Base-by-base conservation (phyloP, 1,140 invertebrate species). In the Bombus consobrinus region DNA sequence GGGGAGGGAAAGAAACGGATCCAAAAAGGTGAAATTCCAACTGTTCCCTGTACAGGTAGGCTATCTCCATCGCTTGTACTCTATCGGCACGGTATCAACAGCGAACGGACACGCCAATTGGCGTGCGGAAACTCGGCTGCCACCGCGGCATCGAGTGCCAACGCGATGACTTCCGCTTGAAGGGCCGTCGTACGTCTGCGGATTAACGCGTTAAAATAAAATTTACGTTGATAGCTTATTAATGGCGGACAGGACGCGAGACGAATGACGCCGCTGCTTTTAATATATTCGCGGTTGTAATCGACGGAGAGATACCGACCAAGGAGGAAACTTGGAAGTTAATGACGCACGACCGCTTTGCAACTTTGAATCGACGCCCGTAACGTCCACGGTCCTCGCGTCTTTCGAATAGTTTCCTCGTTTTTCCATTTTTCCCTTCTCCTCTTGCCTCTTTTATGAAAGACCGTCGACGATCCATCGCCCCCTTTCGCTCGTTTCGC, bases 171-270 rank as follows among this genome's bases (percentile, higher is more conserved):
- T 83, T 83, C 82, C 82, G 73, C 59, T 80, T 37, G 32, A 62
- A 73, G 12, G 64, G 43, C 32, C 74, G 47, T 10, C 81, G 74
- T 77, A 41, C 43, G 62, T 78, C 75, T 32, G 64, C 74, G 82
- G 82, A 83, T 83, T 83, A 83, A 83, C 82, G 81, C 81, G 82
- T 83, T 83, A 78, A 83, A 83, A 71, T 15, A 68, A 71, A 76
- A 83, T 83, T 83, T 83, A 83, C 82, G 82, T 69, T 78, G 74
- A 83, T 83, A 77, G 82, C 64, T 77, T 68, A 77, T 83, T 59
- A 77, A 83, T 78, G 74, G 73, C 59, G 81, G 43, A 83, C 43
- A 18, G 78, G 64, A 57, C 68, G 69, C 81, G 72, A 69, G 81
- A 83, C 82, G 82, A 83, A 78, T 78, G 74, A 78, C 82, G 82